These are phyloP conservation scores for Oenanthe oenanthe DNA, from an alignment of 2,113 vertebrate species.

Conservation along the genomic window DNA sequence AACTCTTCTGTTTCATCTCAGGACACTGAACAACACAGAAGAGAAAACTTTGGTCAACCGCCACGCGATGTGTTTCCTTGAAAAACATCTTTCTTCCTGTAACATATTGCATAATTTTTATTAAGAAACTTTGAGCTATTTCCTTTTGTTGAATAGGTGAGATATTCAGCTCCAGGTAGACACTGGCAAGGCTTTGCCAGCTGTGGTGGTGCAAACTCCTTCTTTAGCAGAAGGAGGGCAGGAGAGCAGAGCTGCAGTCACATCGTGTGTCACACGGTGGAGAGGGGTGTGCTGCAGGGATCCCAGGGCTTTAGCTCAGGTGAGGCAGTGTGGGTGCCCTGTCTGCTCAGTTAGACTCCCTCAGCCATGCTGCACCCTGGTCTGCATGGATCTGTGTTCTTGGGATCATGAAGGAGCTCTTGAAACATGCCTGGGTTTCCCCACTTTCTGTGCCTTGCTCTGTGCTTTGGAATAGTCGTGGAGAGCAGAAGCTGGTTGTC, in stretches of 20 bases:
- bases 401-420: background rate
- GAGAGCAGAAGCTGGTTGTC: background rate
- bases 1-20: background rate
- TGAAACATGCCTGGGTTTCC: background rate
- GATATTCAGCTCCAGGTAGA: background rate
- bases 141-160: background rate
- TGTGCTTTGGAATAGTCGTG: background rate
- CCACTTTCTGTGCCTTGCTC: background rate
- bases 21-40: background rate
- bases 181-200: background rate
- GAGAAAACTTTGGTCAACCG: background rate
- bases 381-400: background rate
- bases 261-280: accelerated
- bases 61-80: background rate
- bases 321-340: accelerated
- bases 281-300: accelerated
- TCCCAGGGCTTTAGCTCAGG: background rate
- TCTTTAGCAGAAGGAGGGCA: background rate
- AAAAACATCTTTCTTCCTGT: background rate
- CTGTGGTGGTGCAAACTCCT: background rate
- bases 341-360: background rate
- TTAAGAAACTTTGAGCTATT: background rate
- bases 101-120: background rate
- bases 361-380: background rate
- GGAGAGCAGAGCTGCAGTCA: background rate